Evolutionary conservation across 2,113 vertebrate genomes (phyloP).

Genomic region (Calypte anna): DNA sequence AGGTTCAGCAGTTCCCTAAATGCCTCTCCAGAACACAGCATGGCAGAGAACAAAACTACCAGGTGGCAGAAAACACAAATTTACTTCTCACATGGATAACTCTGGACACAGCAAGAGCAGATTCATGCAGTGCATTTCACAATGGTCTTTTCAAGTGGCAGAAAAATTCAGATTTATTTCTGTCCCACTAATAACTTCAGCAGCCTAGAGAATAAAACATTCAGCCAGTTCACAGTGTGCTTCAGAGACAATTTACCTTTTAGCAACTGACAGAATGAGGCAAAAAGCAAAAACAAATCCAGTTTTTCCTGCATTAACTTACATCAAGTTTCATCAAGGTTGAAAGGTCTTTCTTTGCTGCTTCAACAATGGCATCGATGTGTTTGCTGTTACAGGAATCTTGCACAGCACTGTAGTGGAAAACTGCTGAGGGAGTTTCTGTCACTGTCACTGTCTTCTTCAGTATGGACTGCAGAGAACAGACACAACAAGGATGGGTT

Average conservation of each 20-base stretch:
- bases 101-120: not conserved
- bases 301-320: slow-evolving; percentile 40
- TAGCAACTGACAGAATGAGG: not conserved
- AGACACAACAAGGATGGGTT: not conserved
- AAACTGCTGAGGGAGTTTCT: slow-evolving; percentile 82
- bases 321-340: slow-evolving; percentile 89
- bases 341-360: slow-evolving; percentile 91
- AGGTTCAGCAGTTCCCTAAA: not conserved
- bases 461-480: slow-evolving; percentile 77
- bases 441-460: slow-evolving; percentile 87
- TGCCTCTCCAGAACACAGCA: rapidly evolving
- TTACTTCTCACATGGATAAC: not conserved
- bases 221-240: not conserved
- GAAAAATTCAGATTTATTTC: slow-evolving; percentile 21
- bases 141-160: not conserved
- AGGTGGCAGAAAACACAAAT: not conserved
- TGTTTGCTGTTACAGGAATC: slow-evolving; percentile 74
- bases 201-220: not conserved
- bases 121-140: not conserved
- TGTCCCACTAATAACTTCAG: not conserved
- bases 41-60: not conserved
- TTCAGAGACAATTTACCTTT: not conserved
- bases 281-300: not conserved
- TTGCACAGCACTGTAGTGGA: slow-evolving; percentile 78
- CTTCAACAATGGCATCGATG: slow-evolving; percentile 84